Evolutionary conservation across 2,113 vertebrate genomes (phyloP).

Genomic region (Cyanoramphus novaezelandiae): DNA sequence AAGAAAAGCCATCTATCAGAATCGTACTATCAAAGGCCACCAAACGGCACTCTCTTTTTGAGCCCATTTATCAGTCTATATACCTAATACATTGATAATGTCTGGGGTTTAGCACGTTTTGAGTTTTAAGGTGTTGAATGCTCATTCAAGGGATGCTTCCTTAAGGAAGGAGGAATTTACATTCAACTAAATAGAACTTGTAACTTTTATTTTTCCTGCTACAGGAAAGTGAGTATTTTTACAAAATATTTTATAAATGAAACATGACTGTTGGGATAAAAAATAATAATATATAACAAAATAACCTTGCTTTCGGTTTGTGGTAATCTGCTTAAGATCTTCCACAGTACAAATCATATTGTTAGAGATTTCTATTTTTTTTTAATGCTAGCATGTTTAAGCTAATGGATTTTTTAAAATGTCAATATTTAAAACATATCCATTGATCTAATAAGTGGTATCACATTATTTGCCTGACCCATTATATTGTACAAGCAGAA

Average conservation of each 20-base stretch:
- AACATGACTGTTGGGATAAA: background rate
- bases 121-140: background rate
- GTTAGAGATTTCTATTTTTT: background rate
- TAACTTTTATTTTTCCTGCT: background rate
- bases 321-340: background rate
- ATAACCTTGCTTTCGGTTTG: background rate
- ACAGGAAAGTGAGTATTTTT: background rate
- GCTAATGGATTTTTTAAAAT: conserved; percentile 19
- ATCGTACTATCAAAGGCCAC: background rate
- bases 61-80: background rate
- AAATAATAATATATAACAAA: background rate
- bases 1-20: background rate
- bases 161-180: background rate
- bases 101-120: background rate
- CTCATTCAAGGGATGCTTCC: background rate
- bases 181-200: background rate
- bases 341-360: background rate
- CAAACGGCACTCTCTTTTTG: background rate
- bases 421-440: background rate
- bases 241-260: background rate
- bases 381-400: background rate
- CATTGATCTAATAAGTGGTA: conserved; percentile 19
- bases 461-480: background rate
- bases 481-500: background rate
- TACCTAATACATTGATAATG: background rate